Evolutionary conservation across 2,888 invertebrate species (phyloP).

Genomic region (Pristionchus fissidentatus): DNA sequence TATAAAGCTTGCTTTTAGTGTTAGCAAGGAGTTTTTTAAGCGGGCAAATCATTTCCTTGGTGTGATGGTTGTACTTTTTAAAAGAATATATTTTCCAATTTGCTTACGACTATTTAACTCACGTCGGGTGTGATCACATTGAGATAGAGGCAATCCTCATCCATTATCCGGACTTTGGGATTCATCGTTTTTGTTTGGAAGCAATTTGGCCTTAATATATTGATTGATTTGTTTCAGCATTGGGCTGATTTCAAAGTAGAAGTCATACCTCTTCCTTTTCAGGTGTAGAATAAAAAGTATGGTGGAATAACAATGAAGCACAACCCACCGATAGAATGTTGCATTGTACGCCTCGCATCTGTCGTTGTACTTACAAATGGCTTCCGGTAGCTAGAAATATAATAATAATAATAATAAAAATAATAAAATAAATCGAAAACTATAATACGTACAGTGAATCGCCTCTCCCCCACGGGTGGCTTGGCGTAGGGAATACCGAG

Average conservation of each 20-base stretch:
- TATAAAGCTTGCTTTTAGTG: neutral
- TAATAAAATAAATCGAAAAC: too few species aligned
- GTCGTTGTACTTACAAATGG: neutral
- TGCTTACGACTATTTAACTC: neutral
- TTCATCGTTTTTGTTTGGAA: neutral
- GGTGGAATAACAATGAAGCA: too few species aligned
- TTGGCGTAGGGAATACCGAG: neutral
- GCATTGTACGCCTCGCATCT: neutral
- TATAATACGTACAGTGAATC: neutral
- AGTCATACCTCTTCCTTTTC: too few species aligned
- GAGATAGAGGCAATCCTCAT: conserved; percentile 11
- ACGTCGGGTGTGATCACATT: conserved; percentile 22
- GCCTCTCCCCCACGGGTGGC: neutral
- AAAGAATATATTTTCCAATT: neutral
- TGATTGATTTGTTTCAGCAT: too few species aligned
- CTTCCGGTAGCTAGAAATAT: neutral
- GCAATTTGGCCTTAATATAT: neutral
- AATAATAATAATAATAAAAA: too few species aligned
- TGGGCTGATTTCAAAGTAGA: too few species aligned
- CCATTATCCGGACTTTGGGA: neutral
- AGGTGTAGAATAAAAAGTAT: too few species aligned
- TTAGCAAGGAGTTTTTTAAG: neutral
- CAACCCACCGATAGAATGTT: neutral
- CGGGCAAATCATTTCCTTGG: too few species aligned
- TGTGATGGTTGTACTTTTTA: neutral